phyloP scores from a whole-genome alignment of 2,797 vertebrate species.

The Neosilurus mollespiculum region DNA sequence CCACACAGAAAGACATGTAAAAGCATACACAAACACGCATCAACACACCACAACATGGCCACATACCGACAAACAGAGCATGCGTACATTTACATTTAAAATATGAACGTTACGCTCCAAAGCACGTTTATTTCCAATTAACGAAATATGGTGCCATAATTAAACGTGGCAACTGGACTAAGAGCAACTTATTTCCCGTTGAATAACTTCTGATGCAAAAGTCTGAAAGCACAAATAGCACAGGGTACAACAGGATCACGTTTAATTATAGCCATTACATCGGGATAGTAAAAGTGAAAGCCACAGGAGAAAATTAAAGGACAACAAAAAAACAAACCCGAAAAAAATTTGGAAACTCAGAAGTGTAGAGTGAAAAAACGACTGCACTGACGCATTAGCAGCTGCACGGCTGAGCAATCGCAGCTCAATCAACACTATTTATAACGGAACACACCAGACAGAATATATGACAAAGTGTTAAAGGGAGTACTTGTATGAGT shows the following conservation, averaged over 20 bases:
- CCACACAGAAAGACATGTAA: slow-evolving; percentile 42
- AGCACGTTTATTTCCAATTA: background rate
- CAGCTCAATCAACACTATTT: slow-evolving; percentile 1
- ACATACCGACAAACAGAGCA: slow-evolving; percentile 8
- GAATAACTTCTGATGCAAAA: slow-evolving; percentile 10
- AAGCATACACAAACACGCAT: background rate
- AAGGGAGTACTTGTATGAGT: slow-evolving; percentile 4
- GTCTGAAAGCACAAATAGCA: slow-evolving; percentile 19
- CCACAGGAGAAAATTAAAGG: background rate
- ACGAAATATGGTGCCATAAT: slow-evolving; percentile 2
- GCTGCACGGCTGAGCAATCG: background rate
- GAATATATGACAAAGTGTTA: slow-evolving; percentile 4
- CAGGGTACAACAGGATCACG: slow-evolving; percentile 3
- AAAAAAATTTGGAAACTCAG: background rate
- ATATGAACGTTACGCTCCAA: background rate
- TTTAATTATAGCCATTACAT: background rate
- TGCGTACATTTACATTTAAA: background rate
- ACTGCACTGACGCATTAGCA: background rate
- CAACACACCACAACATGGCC: slow-evolving; percentile 14
- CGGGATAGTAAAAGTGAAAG: background rate
- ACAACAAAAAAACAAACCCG: background rate
- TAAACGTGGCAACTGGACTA: background rate
- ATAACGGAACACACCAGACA: slow-evolving; percentile 1
- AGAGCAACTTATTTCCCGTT: background rate
- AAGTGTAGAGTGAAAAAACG: slow-evolving; percentile 16